Evolutionary conservation across 2,888 invertebrate genomes (phyloP).

Genomic region (Entomobrya multifasciata): DNA sequence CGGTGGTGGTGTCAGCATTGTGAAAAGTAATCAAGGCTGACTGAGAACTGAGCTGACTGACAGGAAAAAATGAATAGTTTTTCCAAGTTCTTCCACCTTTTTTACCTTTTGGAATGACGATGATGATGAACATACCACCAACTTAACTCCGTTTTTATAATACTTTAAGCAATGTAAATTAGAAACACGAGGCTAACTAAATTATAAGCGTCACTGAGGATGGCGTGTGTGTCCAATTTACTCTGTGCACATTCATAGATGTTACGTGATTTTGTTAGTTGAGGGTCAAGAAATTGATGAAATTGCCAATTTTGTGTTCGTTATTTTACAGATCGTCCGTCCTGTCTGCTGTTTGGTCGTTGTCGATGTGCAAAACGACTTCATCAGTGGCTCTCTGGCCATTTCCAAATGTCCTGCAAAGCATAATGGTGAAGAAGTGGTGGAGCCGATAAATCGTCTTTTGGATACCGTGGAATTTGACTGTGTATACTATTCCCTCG

Average conservation of each 20-base stretch:
- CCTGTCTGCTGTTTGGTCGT: conserved; percentile 94
- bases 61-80: not conserved
- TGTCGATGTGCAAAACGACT: conserved; percentile 99
- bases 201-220: too few relatives aligned
- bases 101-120: not conserved
- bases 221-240: not conserved
- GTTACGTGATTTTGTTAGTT: not conserved
- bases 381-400: conserved; percentile 95
- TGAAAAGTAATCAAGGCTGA: conserved; percentile 23
- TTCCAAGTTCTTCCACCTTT: conserved; percentile 3
- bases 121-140: not conserved
- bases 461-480: conserved; percentile 91
- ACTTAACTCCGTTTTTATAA: not conserved
- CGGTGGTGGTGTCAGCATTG: not conserved
- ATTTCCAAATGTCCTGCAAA: conserved; percentile 96
- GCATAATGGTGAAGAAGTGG: conserved; percentile 93
- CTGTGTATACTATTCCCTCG: conserved; percentile 94
- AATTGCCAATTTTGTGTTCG: conserved; percentile 74
- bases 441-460: conserved; percentile 94
- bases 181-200: not conserved
- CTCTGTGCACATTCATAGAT: not conserved
- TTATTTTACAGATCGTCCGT: conserved; percentile 86
- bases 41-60: not conserved
- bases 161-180: not conserved
- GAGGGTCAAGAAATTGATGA: not conserved